These are phyloP conservation scores for Porphyrio hochstetteri DNA, from an alignment of 2,113 vertebrate genomes.

Conservation along the genomic window DNA sequence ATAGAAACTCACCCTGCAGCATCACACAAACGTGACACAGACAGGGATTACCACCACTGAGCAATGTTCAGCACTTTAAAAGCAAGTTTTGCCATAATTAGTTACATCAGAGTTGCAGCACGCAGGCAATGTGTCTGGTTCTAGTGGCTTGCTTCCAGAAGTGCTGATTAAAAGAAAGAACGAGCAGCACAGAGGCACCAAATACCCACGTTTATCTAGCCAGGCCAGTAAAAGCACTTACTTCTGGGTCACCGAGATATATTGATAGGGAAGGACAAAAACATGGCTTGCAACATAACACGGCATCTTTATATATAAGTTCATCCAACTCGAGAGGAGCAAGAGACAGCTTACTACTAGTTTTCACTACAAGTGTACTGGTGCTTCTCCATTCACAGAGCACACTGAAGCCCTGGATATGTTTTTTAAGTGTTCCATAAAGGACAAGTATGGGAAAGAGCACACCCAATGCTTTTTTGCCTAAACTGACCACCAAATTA, in stretches of 20 bases:
- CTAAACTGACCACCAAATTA: not conserved
- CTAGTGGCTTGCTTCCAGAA: conserved; percentile 42
- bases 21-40: not conserved
- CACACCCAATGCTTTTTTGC: not conserved
- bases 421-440: not conserved
- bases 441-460: not conserved
- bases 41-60: not conserved
- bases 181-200: conserved; percentile 24
- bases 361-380: not conserved
- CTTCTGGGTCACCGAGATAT: conserved; percentile 22
- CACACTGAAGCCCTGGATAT: not conserved
- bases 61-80: not conserved
- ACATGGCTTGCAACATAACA: not conserved
- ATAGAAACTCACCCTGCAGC: not conserved
- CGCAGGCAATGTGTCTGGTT: not conserved
- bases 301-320: not conserved
- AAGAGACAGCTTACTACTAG: not conserved
- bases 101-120: not conserved
- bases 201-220: conserved; percentile 39
- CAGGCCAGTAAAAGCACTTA: conserved; percentile 27
- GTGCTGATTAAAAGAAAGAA: conserved; percentile 45
- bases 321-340: not conserved
- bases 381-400: not conserved
- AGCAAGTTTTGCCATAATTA: conserved; percentile 22
- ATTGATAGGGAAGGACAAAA: conserved; percentile 18